These are phyloP conservation scores for Zoanthus sociatus DNA, from an alignment of 92 coral and sea anemone species.

Conservation along the genomic window DNA sequence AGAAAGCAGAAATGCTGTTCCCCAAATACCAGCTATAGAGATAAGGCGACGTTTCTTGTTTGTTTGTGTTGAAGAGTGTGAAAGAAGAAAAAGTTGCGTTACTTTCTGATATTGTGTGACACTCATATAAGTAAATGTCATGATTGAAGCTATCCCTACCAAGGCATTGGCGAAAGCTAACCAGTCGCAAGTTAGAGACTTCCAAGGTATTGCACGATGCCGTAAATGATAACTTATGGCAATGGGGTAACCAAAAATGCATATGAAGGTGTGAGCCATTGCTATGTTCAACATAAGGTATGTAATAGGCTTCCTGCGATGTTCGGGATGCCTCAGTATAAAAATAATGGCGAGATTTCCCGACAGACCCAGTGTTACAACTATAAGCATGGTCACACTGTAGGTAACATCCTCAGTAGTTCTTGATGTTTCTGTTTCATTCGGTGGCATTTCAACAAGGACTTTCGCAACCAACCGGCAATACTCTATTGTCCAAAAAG, in stretches of 20 bases:
- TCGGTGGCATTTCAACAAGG: background rate
- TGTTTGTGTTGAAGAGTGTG: background rate
- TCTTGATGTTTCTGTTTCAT: background rate
- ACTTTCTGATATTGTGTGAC: conserved; percentile 33
- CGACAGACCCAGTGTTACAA: conserved; percentile 50
- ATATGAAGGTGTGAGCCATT: conserved; percentile 56
- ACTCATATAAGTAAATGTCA: conserved; percentile 51
- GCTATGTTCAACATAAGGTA: conserved; percentile 68
- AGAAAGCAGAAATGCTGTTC: background rate
- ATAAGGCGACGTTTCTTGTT: background rate
- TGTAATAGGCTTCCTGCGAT: conserved; percentile 41
- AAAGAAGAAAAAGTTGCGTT: background rate
- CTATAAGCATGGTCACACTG: conserved; percentile 55
- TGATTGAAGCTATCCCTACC: conserved; percentile 58
- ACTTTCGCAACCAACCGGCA: background rate
- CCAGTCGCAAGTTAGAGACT: conserved; percentile 51
- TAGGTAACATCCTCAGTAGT: conserved; percentile 32
- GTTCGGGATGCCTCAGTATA: conserved; percentile 49
- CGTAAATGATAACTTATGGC: conserved; percentile 40
- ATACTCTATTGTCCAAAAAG: too few relatives aligned
- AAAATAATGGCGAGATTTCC: conserved; percentile 51
- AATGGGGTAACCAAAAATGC: conserved; percentile 55
- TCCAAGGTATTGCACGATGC: background rate
- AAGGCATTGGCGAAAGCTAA: conserved; percentile 50
- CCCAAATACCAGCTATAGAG: background rate